Conservation (phyloP, 1,140 invertebrate species). For the Heterodera carotae region DNA sequence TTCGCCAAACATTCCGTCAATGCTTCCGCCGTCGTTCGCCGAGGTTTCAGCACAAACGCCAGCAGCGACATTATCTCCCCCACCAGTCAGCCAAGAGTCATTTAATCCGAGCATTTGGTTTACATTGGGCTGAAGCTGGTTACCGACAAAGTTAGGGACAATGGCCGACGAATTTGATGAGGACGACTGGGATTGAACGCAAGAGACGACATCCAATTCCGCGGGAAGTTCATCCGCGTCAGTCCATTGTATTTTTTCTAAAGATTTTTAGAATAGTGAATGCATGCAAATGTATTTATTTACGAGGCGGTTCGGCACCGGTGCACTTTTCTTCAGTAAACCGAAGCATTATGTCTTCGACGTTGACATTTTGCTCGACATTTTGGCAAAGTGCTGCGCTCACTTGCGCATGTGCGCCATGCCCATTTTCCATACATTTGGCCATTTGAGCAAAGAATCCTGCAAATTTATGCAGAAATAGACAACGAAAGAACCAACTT, state of each 20-base stretch:
- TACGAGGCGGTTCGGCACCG: slow-evolving; percentile 58
- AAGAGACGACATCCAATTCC: slow-evolving; percentile 40
- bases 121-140: slow-evolving; percentile 21
- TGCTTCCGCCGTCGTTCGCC: slow-evolving; percentile 8
- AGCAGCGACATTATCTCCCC: not conserved
- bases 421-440: slow-evolving; percentile 39
- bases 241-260: slow-evolving; percentile 48
- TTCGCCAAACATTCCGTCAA: slow-evolving; percentile 7
- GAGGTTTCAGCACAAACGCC: not conserved
- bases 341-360: slow-evolving; percentile 58
- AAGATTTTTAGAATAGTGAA: slow-evolving; percentile 21
- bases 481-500: slow-evolving; percentile 24
- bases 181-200: slow-evolving; percentile 49
- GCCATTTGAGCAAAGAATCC: slow-evolving; percentile 48
- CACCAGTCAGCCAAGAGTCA: slow-evolving; percentile 40
- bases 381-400: slow-evolving; percentile 53
- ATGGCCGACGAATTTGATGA: slow-evolving; percentile 57
- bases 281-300: slow-evolving; percentile 4
- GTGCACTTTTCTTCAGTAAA: slow-evolving; percentile 62
- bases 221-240: slow-evolving; percentile 51
- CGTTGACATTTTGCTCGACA: slow-evolving; percentile 48
- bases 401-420: slow-evolving; percentile 48
- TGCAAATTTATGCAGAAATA: slow-evolving; percentile 22
- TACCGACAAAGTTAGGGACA: slow-evolving; percentile 18
- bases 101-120: slow-evolving; percentile 55